Evolutionary conservation across 2,797 vertebrate species (phyloP).

Genomic region (Pagetopsis macropterus): DNA sequence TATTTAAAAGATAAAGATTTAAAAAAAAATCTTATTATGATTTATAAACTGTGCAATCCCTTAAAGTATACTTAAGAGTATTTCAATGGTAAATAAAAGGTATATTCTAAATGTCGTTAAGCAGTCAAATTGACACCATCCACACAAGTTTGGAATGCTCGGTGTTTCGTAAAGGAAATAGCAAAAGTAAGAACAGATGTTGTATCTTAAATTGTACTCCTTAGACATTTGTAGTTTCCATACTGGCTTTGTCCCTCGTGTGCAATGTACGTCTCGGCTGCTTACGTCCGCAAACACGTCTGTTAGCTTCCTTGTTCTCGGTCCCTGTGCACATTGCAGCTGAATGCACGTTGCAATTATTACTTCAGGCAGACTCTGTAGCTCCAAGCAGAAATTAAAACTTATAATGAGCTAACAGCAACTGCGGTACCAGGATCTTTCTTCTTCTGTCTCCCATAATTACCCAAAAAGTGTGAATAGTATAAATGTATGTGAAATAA

Average conservation of each 20-base stretch:
- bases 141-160: background rate
- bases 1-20: background rate
- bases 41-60: background rate
- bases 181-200: background rate
- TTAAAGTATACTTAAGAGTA: no score
- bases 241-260: slow-evolving; percentile 15
- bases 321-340: slow-evolving; percentile 31
- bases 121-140: background rate
- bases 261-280: slow-evolving; percentile 13
- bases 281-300: slow-evolving; percentile 11
- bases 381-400: slow-evolving; percentile 20
- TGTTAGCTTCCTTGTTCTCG: slow-evolving; percentile 2
- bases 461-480: slow-evolving; percentile 5
- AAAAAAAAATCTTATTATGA: no score
- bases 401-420: slow-evolving; percentile 40
- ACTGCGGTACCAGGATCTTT: slow-evolving; percentile 1
- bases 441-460: slow-evolving; percentile 15
- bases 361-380: slow-evolving; percentile 5
- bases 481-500: background rate
- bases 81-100: no score
- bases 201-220: background rate
- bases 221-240: slow-evolving; percentile 29
- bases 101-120: background rate
- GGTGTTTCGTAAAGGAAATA: slow-evolving; percentile 1
- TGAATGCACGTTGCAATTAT: background rate